Evolutionary conservation across 2,113 vertebrate species (phyloP), one percentile per base, ranked within the genome.

Genomic region (Hemiscyllium ocellatum): DNA sequence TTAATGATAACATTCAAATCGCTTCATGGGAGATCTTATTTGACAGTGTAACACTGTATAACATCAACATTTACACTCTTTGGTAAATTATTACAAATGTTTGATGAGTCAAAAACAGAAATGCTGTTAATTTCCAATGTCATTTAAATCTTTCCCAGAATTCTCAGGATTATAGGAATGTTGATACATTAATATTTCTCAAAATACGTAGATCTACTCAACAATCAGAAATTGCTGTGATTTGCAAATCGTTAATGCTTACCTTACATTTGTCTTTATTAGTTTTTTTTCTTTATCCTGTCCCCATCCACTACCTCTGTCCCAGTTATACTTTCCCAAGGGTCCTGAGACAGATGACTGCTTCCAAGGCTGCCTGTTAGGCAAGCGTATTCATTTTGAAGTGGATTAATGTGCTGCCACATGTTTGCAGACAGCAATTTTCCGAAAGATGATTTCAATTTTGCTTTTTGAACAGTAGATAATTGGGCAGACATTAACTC

Each of bases 361-460:
- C 80, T 83, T 47, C 80, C 80, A 42, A 1, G 80, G 80, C 37
- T 83, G 80, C 80, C 80, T 42, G 29, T 65, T 61, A 91, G 52
- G 56, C 33, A 29, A 91, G 20, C 26, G 2, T 56, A 37, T 65
- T 66, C 56, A 91, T 66, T 91, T 37, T 91, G 89, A 91, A n/a
- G 29, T 65, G 56, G n/a, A 33, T 91, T 91, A 66, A 91, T 91
- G 61, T 13, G 78, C 65, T 91, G 33, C 56, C 29, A 66, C 89
- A 66, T 91, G n/a, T 83, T 42, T 91, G 29, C 4, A n/a, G 29
- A 61, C 15, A 91, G 26, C 56, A 66, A 91, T 65, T 91, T 65
- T 91, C 29, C 61, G 15, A 66, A 91, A 91, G 56, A n/a, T 91
- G 56, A 66, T 91, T 65, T 91, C 89, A n/a, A n/a, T 65, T 91